phyloP scores from a whole-genome alignment of 2,888 invertebrate genomes.

The Poecilus cupreus region DNA sequence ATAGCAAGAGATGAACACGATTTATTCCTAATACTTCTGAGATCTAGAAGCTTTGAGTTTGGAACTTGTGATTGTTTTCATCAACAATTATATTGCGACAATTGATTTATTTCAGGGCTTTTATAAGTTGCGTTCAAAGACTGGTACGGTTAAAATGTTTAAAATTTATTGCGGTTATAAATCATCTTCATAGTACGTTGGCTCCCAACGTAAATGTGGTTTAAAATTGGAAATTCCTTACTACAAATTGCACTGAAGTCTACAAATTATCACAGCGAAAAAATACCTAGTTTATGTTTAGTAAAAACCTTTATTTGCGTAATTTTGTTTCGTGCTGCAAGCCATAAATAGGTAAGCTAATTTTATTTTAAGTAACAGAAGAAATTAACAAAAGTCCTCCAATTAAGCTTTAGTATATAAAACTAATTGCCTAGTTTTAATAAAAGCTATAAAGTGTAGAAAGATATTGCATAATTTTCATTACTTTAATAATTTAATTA shows the following conservation, averaged over 20 bases:
- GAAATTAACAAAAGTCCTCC: not conserved
- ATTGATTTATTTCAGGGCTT: too few species aligned
- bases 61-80: too few species aligned
- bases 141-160: too few species aligned
- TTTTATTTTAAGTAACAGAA: not conserved
- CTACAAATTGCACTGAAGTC: not conserved
- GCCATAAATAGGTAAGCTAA: not conserved
- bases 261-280: not conserved
- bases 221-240: not conserved
- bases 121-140: too few species aligned
- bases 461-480: conserved; percentile 1
- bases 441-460: not conserved
- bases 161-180: not conserved
- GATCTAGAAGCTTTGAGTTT: not conserved
- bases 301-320: not conserved
- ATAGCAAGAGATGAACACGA: not conserved
- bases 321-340: not conserved
- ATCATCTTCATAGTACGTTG: not conserved
- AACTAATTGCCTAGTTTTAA: conserved; percentile 8
- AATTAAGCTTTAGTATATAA: not conserved
- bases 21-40: conserved; percentile 3
- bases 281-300: not conserved
- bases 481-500: conserved; percentile 36
- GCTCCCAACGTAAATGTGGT: not conserved
- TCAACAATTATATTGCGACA: too few species aligned